Conservation (phyloP, 1,140 invertebrate species). For the Octopus sinensis region DNA sequence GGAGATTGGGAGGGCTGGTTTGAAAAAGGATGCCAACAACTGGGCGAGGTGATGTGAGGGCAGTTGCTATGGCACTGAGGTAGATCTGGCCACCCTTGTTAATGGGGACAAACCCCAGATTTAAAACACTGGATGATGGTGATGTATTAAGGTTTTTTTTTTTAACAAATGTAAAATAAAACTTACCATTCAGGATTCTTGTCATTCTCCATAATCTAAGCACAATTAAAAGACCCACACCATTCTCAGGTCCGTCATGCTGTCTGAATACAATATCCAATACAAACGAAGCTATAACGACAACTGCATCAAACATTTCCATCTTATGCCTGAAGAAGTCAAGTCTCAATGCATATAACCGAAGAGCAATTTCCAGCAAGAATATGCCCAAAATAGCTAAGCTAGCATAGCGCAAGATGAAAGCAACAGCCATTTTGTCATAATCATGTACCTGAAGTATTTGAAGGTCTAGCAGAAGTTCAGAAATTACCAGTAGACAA, state of each 20-base stretch:
- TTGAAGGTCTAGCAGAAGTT: constrained; percentile 52
- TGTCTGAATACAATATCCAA: constrained; percentile 53
- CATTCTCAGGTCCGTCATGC: constrained; percentile 39
- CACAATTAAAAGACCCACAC: constrained; percentile 52
- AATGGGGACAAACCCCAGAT: too few species aligned
- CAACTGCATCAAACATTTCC: constrained; percentile 56
- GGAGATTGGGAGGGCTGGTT: too few species aligned
- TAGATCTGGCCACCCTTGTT: too few species aligned
- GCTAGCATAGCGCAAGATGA: constrained; percentile 52
- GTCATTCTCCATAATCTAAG: constrained; percentile 54
- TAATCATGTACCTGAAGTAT: constrained; percentile 38
- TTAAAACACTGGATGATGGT: too few species aligned
- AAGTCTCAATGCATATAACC: constrained; percentile 52
- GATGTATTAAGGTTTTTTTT: too few species aligned
- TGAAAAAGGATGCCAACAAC: too few species aligned
- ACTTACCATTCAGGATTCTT: constrained; percentile 55
- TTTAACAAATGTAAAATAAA: neutral
- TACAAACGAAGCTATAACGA: constrained; percentile 56
- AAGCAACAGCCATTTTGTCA: constrained; percentile 29
- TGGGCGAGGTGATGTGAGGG: too few species aligned
- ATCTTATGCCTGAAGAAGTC: constrained; percentile 55
- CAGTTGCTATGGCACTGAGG: too few species aligned
- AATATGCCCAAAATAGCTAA: constrained; percentile 52
- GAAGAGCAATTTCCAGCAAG: constrained; percentile 51
- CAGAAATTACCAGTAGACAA: constrained; percentile 50